Base-by-base conservation (phyloP, 2,113 vertebrate species). In the Neotoma lepida region DNA sequence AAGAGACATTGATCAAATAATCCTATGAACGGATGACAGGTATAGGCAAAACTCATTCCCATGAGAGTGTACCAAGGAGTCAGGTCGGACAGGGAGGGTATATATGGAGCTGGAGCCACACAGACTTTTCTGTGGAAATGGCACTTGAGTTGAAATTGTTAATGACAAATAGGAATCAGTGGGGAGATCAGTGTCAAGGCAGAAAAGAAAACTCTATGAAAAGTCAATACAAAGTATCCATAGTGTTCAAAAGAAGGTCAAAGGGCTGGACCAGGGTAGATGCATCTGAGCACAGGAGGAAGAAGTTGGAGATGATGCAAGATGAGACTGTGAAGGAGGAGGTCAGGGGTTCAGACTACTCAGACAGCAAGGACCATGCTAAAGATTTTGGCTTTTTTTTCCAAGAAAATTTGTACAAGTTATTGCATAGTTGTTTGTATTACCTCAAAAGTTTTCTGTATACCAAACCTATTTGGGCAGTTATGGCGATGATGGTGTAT, bases 311-410 rank as follows among this genome's bases (percentile, higher is more conserved):
- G 12, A 12, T n/a, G 33, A 6, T n/a, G 28, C 3, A 30, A 88
- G 61, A 56, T 28, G 49, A 92, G 56, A 22, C 28, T 63, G 14
- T 14, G 41, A 85, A 64, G 54, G 28, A 58, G 61, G 61, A 91
- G 71, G 88, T 17, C 10, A 71, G 30, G 71, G n/a, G 30, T 30
- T 30, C 44, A 61, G 15, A 49, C 7, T 56, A 88, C n/a, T 95
- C 39, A 93, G 41, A 91, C 14, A 2, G 9, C 14, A 3, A 39
- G 33, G 20, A 2, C 15, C 39, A 9, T 44, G 30, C 63, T 51
- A 84, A 87, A 68, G 54, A 84, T 49, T 90, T 73, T 89, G 68
- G 24, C 30, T 51, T 87, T 92, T 85, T 88, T 46, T 86, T 49
- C 33, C 12, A 71, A 86, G 61, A 90, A 73, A 30, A 33, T 66